Evolutionary conservation across 2,888 invertebrate species (phyloP).

Genomic region (Ectropis crepuscularia): DNA sequence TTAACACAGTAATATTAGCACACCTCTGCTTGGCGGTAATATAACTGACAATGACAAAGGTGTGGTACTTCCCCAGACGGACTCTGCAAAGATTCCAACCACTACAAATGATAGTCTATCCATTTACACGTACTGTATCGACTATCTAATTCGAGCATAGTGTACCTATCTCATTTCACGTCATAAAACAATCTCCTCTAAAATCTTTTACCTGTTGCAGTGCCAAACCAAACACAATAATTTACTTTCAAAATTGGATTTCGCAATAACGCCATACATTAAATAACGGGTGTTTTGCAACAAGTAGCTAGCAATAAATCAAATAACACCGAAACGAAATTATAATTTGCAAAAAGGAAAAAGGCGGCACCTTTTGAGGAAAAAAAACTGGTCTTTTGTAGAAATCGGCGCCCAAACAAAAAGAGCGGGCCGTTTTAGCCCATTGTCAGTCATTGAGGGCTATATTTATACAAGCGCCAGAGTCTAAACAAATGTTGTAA

Average conservation of each 20-base stretch:
- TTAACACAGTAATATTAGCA: no score
- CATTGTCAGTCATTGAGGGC: slow-evolving; percentile 43
- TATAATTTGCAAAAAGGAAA: slow-evolving; percentile 36
- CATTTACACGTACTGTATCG: no score
- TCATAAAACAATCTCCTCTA: background rate
- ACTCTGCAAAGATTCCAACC: background rate
- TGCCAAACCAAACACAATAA: slow-evolving; percentile 27
- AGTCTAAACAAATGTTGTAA: slow-evolving; percentile 50
- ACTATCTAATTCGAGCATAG: no score
- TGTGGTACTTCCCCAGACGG: no score
- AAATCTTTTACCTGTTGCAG: slow-evolving; percentile 23
- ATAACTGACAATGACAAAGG: no score
- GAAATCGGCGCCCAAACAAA: slow-evolving; percentile 28
- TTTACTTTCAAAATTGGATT: slow-evolving; percentile 26
- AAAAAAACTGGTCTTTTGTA: slow-evolving; percentile 33
- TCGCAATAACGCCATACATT: slow-evolving; percentile 28
- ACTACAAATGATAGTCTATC: no score
- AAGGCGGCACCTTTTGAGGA: slow-evolving; percentile 28
- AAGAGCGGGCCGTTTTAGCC: slow-evolving; percentile 34
- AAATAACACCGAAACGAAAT: slow-evolving; percentile 34
- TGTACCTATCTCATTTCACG: no score
- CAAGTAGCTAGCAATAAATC: slow-evolving; percentile 34
- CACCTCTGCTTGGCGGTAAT: no score
- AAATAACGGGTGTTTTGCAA: slow-evolving; percentile 40
- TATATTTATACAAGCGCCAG: slow-evolving; percentile 51